Base-by-base conservation (phyloP, 1,140 invertebrate species). In the Campoletis sonorensis region DNA sequence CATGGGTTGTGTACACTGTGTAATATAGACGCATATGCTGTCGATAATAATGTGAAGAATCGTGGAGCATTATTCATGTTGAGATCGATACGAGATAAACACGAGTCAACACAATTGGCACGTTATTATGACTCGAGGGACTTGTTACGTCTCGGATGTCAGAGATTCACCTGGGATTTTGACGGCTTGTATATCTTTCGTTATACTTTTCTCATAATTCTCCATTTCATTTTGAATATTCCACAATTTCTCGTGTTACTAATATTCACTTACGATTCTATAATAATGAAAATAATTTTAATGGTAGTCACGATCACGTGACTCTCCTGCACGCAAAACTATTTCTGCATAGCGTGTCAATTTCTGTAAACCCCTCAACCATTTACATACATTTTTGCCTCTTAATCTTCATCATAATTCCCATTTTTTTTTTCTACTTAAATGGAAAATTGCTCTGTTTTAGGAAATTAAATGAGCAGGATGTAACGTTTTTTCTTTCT, bases 71-170 rank as follows among this genome's bases (percentile, higher is more conserved):
- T 58, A n/a, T 58, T 58, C 54, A 58, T 1, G 54, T 7, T 67
- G 15, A 67, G 10, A 67, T 67, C 23, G 61, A 67, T 27, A 67
- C 18, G 61, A 67, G 61, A 67, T 0, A 67, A 23, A 67, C 21
- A 27, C 23, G 61, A 67, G 23, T 67, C 61, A 23, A 27, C 23
- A 67, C 61, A 67, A 67, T 67, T 67, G 61, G n/a, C 7, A 67
- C 15, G 61, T 67, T 26, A 67, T 67, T 67, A 27, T 67, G 61
- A 23, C 61, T 67, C 21, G 23, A 27, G 23, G 61, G 61, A 26
- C 10, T 67, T 67, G 61, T 67, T 67, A 67, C 23, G 23, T 67
- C 13, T 67, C 61, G 10, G 1, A 67, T 67, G 21, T 23, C 61
- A 67, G n/a, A 15, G 61, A 27, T n/a, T 67, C 61, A 27, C 21